Percentiles rank a stretch among this genome's conserved stretches.
Conservation (phyloP, 1,140 invertebrate species). For the Diabrotica virgifera region DNA sequence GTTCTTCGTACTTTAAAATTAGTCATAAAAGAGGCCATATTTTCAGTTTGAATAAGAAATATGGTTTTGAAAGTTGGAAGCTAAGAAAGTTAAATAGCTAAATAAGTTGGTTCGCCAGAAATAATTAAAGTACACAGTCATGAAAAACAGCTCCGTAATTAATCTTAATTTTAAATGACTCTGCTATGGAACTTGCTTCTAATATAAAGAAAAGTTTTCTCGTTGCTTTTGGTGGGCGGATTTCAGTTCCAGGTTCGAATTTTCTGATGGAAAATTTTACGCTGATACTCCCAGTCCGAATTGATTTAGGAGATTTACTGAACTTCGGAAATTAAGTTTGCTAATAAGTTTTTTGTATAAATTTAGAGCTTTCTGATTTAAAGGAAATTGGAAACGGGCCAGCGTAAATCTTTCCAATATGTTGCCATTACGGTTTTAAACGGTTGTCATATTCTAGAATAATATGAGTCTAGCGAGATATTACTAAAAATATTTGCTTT, state of each 20-base stretch:
- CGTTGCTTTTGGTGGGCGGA: conserved; percentile 12
- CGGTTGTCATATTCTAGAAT: too few species aligned
- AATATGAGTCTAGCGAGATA: too few species aligned
- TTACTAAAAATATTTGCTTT: too few species aligned
- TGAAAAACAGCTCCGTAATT: conserved; percentile 29
- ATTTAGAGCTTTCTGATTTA: background rate
- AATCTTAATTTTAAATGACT: conserved; percentile 33
- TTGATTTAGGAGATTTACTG: conserved; percentile 1
- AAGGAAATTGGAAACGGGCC: background rate
- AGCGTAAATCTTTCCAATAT: too few species aligned
- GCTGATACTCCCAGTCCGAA: conserved; percentile 1
- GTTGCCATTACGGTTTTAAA: too few species aligned
- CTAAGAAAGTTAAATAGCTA: conserved; percentile 36
- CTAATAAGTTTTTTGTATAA: conserved; percentile 1
- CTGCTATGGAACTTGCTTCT: conserved; percentile 12
- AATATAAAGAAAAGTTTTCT: conserved; percentile 18
- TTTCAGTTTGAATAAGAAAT: conserved; percentile 35
- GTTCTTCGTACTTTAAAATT: background rate
- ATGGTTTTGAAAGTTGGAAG: conserved; percentile 18
- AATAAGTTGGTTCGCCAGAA: conserved; percentile 32
- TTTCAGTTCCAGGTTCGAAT: conserved; percentile 8
- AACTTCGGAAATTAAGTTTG: conserved; percentile 1
- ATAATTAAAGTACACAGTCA: conserved; percentile 29
- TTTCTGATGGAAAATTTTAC: conserved; percentile 7
- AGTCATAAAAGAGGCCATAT: conserved; percentile 22